A percentile compares a stretch with the other conserved stretches of the same genome.
Conservation (phyloP, 2,888 invertebrate species). For the Thereva nobilitata region DNA sequence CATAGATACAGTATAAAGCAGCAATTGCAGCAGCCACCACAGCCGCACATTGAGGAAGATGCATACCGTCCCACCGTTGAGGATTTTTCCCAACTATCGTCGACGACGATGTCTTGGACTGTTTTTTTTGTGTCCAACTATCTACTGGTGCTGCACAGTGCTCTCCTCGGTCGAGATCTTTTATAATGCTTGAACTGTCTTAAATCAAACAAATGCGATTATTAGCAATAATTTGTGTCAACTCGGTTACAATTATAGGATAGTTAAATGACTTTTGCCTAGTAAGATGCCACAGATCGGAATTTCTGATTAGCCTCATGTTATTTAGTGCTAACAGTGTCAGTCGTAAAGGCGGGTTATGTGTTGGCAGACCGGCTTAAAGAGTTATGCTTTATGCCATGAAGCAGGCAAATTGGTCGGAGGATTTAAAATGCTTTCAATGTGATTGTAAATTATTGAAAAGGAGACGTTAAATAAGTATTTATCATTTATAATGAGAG, state of each 20-base stretch:
- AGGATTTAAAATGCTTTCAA: too few species aligned
- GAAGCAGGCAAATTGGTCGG: too few species aligned
- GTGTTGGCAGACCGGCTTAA: slow-evolving; percentile 11
- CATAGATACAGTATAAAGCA: slow-evolving; percentile 1
- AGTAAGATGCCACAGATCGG: slow-evolving; percentile 35
- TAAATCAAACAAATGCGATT: slow-evolving; percentile 43
- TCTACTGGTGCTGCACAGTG: too few species aligned
- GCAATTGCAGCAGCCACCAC: slow-evolving; percentile 22
- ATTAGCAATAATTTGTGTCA: slow-evolving; percentile 43
- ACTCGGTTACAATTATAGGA: slow-evolving; percentile 37
- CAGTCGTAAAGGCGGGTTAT: slow-evolving; percentile 14
- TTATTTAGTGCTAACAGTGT: slow-evolving; percentile 30
- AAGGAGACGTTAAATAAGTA: too few species aligned
- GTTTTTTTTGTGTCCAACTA: slow-evolving; percentile 2
- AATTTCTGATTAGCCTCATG: slow-evolving; percentile 32
- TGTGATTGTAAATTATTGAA: too few species aligned
- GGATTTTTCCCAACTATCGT: slow-evolving; percentile 1
- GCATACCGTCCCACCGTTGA: neutral
- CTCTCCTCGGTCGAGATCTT: slow-evolving; percentile 11
- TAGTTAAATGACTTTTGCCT: slow-evolving; percentile 30
- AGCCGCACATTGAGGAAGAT: slow-evolving; percentile 19
- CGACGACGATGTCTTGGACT: neutral
- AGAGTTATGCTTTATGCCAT: neutral
- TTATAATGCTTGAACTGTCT: slow-evolving; percentile 27
- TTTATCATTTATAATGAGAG: too few species aligned